Evolutionary conservation across 2,888 invertebrate species (phyloP), one percentile per base, ranked within the genome.

Genomic region (Nymphalis c-album): DNA sequence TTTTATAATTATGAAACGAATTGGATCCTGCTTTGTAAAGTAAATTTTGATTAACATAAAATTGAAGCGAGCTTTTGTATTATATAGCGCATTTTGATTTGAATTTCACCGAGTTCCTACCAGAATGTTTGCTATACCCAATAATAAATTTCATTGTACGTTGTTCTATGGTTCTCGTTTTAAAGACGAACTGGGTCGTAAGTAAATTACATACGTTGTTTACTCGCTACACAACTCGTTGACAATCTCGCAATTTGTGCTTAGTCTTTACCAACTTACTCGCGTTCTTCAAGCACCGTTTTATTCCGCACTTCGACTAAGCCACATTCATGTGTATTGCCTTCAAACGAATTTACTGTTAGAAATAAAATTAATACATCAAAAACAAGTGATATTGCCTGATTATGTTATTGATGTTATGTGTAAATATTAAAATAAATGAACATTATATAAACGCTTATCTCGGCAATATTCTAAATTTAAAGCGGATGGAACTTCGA

Each of bases 221-320:
- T 51, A 51, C 48, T 26, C 57, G 8, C 31, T 58, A 62, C 62
- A 22, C 62, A 67, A 51, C 31, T 63, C 45, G 67, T 67, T 50
- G 57, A 63, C 67, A 45, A 67, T 59, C 58, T 59, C 50, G 58
- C 59, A 67, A 67, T 63, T 67, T 59, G 59, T 20, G 18, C 51
- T 67, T 59, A 67, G 63, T 63, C 67, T 67, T 67, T 67, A 57
- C 61, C 18, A 45, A 67, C 58, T 63, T 67, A 26, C 62, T 62
- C 60, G 53, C 48, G 57, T 59, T 47, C 65, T 31, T 46, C 58
- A 47, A 63, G 58, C 45, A 63, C 50, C 63, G 46, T 67, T 63
- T 67, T 46, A 63, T 67, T 63, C 62, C 57, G 58, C 63, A 22
- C 18, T 51, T 60, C 60, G 60, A 60, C 57, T 64, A 58, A 64